Base-by-base conservation (phyloP, 2,888 invertebrate genomes). In the Dryobotodes eremita region DNA sequence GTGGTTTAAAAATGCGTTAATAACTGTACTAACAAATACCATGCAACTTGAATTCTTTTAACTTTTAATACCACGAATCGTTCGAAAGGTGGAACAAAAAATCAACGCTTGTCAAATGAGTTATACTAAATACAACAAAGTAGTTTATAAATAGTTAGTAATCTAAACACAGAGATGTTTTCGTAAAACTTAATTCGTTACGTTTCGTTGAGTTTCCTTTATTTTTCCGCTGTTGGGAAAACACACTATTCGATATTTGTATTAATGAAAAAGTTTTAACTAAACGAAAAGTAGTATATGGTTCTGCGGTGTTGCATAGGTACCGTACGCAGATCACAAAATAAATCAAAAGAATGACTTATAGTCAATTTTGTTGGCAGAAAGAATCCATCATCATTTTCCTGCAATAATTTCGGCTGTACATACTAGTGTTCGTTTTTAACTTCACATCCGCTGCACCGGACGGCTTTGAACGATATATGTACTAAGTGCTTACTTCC, bases 401-500 rank as follows among this genome's bases (percentile, higher is more conserved):
- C 46, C 23, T 73, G 78, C 77, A 83, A 83, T 77, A 61, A 57
- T 68, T 83, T 75, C n/a, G 59, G 57, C 46, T 42, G n/a, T 57
- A 57, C n/a, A 53, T 31, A 69, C 42, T 42, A 5, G n/a, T 55
- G 46, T 57, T 62, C 20, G 26, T 76, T 72, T 77, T 71, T 11
- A 53, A 36, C 46, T 68, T 55, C 72, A 84, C 80, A 76, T 87
- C 84, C 85, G 85, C 69, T 85, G 13, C 65, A 76, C 71, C 46
- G 55, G 75, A 79, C 79, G 85, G 62, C 50, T 80, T 69, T 59
- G 73, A 79, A 36, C 87, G 85, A 85, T 88, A 66, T 79, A 80
- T 77, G 68, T 73, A 81, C 79, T 74, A 77, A 80, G 74, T 79
- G 85, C 85, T 89, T 86, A 84, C 86, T 89, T 88, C 88, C 90